A percentile compares a stretch with the other conserved stretches of the same genome.
Evolutionary conservation across 2,797 vertebrate genomes (phyloP).

Genomic region (Manis javanica): DNA sequence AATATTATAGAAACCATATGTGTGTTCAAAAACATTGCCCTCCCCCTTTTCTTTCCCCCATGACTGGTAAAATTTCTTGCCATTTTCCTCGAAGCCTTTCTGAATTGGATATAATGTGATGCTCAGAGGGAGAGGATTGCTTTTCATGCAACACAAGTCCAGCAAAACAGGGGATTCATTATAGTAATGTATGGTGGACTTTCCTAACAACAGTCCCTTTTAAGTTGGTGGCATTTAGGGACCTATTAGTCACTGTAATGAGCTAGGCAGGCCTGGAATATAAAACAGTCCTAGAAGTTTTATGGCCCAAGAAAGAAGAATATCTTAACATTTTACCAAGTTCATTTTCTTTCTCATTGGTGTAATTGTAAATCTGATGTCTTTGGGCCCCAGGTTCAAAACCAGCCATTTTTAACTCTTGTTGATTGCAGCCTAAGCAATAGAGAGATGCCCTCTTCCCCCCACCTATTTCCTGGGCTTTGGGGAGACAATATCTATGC

Average conservation of each 20-base stretch:
- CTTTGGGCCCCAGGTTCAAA: neutral
- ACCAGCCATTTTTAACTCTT: neutral
- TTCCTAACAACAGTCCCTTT: neutral
- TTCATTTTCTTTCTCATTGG: neutral
- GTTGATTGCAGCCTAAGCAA: neutral
- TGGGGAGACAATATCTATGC: neutral
- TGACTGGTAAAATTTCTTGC: constrained; percentile 61
- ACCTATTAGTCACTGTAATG: neutral
- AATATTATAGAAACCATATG: constrained; percentile 79
- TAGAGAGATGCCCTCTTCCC: neutral
- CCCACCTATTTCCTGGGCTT: neutral
- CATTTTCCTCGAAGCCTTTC: neutral
- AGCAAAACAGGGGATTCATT: neutral
- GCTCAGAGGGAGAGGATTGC: constrained; percentile 16
- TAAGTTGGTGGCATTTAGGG: neutral
- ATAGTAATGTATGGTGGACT: neutral
- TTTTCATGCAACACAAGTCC: constrained; percentile 55
- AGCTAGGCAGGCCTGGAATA: neutral
- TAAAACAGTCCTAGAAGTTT: neutral
- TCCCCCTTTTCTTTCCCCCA: neutral
- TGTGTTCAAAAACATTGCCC: constrained; percentile 47
- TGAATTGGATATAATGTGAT: constrained; percentile 42
- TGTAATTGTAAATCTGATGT: neutral
- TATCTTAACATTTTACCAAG: neutral
- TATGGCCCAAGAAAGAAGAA: neutral